Base-by-base conservation (phyloP, 92 coral and sea anemone genomes). In the Porites lobata region DNA sequence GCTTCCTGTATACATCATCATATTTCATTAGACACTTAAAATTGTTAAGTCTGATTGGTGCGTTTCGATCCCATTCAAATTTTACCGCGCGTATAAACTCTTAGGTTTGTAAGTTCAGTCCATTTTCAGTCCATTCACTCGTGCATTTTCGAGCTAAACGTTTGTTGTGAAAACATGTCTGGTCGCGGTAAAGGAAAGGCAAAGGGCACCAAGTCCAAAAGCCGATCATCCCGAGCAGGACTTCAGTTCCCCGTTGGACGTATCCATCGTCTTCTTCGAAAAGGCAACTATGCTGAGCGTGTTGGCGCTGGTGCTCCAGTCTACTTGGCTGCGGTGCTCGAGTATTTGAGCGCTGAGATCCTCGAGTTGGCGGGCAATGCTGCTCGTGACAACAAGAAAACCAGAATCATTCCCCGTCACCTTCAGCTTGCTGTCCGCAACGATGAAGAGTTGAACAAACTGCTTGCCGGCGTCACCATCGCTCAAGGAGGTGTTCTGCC, bases 171-270 rank as follows among this genome's bases (percentile, higher is more conserved):
- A 38, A 83, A 52, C 22, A 92, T 94, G 96, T 94, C 94, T 85
- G 96, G 94, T 84, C 96, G 96, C 85, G 96, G 96, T n/a, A 94
- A 94, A 94, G 96, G 96, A 51, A 94, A 94, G 80, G 92, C 92
- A 65, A 88, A 85, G 85, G 94, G 91, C 85, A 88, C 89, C 85
- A 93, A 93, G 91, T 93, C 96, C 72, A 93, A 93, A 73, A 93
- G 86, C 82, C 96, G 94, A 38, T 93, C 96, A 26, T 90, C 94
- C 70, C 93, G 96, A 79, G 96, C 96, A 76, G 96, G 96, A 65
- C 94, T 93, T 71, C 96, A 93, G 89, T 93, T 93, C 91, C 96
- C 94, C 0, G 94, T 91, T 50, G 92, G 92, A 38, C 92, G 92
- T 65, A 83, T 89, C 81, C 92, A 89, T 8, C 88, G 92, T 82